Percentiles rank a stretch among this genome's conserved stretches.
Conservation (phyloP, 2,888 invertebrate genomes). For the Apodemia mormo region DNA sequence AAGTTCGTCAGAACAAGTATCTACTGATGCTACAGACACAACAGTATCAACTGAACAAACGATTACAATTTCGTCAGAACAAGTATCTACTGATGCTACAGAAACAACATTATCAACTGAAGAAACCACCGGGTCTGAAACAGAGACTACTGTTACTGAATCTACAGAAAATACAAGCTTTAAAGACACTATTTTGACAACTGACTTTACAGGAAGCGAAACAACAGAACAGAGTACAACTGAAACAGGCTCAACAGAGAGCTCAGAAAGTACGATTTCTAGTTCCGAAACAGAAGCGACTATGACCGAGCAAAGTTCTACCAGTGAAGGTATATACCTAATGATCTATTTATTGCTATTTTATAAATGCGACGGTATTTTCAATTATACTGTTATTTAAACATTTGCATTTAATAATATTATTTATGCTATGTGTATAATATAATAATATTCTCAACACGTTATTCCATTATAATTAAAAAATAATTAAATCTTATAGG, state of each 20-base stretch:
- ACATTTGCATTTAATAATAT: no score
- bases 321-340: background rate
- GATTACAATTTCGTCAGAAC: background rate
- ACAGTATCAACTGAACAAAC: constrained; percentile 17
- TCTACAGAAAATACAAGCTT: constrained; percentile 12
- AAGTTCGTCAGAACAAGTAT: background rate
- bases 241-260: constrained; percentile 26
- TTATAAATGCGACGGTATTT: no score
- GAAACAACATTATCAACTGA: constrained; percentile 15
- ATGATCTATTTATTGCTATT: no score
- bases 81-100: constrained; percentile 12
- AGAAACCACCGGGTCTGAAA: constrained; percentile 13
- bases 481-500: background rate
- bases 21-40: no score
- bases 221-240: constrained; percentile 12
- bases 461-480: no score
- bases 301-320: constrained; percentile 15
- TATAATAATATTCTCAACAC: no score
- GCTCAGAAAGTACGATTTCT: constrained; percentile 26
- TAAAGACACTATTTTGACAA: background rate
- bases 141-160: constrained; percentile 18
- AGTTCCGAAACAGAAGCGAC: constrained; percentile 23
- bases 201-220: constrained; percentile 5
- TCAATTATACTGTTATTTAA: no score
- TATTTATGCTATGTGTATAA: no score